These are phyloP conservation scores for Channa maculata DNA, from an alignment of 2,113 vertebrate species.

Conservation along the genomic window DNA sequence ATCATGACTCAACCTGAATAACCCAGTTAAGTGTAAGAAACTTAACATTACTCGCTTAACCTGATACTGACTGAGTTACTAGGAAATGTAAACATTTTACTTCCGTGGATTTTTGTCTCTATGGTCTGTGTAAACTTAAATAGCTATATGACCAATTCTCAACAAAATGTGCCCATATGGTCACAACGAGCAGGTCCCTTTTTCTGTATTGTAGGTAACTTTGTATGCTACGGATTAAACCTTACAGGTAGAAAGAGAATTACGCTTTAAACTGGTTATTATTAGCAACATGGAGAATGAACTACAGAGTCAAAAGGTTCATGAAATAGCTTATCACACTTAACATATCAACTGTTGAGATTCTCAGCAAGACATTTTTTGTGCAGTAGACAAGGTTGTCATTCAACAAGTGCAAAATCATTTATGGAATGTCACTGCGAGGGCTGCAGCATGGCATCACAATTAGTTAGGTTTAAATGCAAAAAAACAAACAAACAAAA, in stretches of 20 bases:
- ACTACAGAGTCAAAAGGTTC: neutral
- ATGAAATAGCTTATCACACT: neutral
- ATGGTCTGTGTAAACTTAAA: neutral
- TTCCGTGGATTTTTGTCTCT: neutral
- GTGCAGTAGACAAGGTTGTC: slow-evolving; percentile 14
- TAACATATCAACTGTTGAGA: neutral
- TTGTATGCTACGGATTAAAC: neutral
- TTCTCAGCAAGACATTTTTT: neutral
- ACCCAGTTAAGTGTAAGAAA: slow-evolving; percentile 4
- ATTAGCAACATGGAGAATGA: neutral
- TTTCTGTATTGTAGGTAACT: neutral
- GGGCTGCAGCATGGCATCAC: slow-evolving; percentile 15
- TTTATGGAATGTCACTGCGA: neutral
- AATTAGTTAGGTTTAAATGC: neutral
- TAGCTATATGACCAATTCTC: neutral
- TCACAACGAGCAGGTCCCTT: neutral
- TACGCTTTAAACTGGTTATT: neutral
- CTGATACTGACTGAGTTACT: neutral
- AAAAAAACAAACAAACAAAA: neutral
- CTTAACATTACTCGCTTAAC: slow-evolving; percentile 9
- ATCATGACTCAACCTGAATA: neutral
- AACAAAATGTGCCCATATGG: neutral
- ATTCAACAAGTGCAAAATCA: slow-evolving; percentile 34
- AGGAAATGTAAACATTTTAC: slow-evolving; percentile 1
- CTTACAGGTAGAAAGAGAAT: too few relatives aligned